Evolutionary conservation across 2,797 vertebrate species (phyloP).

Genomic region (Sardinella longiceps): DNA sequence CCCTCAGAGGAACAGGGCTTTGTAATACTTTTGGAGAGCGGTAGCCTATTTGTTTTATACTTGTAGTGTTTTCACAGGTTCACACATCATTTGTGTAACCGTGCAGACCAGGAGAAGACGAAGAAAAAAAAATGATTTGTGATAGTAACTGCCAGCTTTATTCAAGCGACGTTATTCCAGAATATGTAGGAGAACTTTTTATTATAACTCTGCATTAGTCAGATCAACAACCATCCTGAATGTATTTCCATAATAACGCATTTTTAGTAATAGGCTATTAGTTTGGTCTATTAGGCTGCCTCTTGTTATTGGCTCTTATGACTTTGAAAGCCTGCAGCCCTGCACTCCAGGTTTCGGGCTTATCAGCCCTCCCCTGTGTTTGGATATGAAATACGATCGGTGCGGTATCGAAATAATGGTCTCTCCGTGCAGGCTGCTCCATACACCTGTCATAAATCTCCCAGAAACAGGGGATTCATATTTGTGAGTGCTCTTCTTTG

Average conservation of each 20-base stretch:
- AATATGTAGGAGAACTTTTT: background rate
- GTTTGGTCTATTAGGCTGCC: background rate
- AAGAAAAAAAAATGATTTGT: background rate
- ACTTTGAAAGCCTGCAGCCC: background rate
- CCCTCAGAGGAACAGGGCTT: background rate
- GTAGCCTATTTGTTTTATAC: background rate
- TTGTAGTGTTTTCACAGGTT: background rate
- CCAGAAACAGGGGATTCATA: background rate
- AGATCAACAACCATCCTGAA: background rate
- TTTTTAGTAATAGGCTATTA: background rate
- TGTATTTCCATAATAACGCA: background rate
- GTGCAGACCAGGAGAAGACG: background rate
- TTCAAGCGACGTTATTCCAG: background rate
- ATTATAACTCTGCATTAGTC: background rate
- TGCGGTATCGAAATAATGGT: background rate
- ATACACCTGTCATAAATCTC: slow-evolving; percentile 1
- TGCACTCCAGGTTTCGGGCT: background rate
- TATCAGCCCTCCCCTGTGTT: background rate
- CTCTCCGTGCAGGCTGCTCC: background rate
- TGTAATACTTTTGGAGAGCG: background rate
- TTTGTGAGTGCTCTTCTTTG: background rate
- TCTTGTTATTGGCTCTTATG: background rate
- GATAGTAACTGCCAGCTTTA: background rate
- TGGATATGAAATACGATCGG: background rate
- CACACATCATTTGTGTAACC: too few species aligned